These are phyloP conservation scores for Dryobotodes eremita DNA, from an alignment of 2,888 invertebrate genomes.

Conservation along the genomic window DNA sequence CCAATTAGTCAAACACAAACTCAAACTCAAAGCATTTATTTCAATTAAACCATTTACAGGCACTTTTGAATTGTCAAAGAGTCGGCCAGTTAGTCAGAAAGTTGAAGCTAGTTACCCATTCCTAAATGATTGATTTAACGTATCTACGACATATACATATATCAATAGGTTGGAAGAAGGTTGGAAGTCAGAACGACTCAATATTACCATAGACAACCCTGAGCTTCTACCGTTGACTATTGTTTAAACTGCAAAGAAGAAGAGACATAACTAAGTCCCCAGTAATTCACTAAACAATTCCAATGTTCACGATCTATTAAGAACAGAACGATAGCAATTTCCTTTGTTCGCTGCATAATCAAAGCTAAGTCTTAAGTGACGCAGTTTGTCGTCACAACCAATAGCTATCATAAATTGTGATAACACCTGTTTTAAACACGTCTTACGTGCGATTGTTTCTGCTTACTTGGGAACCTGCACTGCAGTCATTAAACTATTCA, in stretches of 20 bases:
- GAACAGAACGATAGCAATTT: constrained; percentile 39
- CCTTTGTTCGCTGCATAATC: constrained; percentile 48
- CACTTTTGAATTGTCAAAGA: too few species aligned
- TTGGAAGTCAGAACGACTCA: not conserved
- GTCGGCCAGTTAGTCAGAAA: too few species aligned
- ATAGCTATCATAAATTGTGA: constrained; percentile 41
- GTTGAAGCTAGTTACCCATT: too few species aligned
- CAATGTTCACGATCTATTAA: constrained; percentile 41
- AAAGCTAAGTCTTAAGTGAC: constrained; percentile 28
- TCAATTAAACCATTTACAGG: too few species aligned
- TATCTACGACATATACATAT: not conserved
- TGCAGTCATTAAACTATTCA: constrained; percentile 1
- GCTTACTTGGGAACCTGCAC: not conserved
- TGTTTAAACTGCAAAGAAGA: not conserved
- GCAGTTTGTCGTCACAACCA: constrained; percentile 45
- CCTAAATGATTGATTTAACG: too few species aligned
- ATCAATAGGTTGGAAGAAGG: not conserved
- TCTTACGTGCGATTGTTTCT: constrained; percentile 27
- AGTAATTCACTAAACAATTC: constrained; percentile 16
- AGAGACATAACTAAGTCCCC: constrained; percentile 1
- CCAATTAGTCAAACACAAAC: too few species aligned
- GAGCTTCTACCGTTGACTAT: not conserved
- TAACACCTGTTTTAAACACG: constrained; percentile 25
- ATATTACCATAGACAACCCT: not conserved
- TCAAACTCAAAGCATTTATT: too few species aligned